Evolutionary conservation across 2,888 invertebrate species (phyloP).

Genomic region (Tetragnatha montana): DNA sequence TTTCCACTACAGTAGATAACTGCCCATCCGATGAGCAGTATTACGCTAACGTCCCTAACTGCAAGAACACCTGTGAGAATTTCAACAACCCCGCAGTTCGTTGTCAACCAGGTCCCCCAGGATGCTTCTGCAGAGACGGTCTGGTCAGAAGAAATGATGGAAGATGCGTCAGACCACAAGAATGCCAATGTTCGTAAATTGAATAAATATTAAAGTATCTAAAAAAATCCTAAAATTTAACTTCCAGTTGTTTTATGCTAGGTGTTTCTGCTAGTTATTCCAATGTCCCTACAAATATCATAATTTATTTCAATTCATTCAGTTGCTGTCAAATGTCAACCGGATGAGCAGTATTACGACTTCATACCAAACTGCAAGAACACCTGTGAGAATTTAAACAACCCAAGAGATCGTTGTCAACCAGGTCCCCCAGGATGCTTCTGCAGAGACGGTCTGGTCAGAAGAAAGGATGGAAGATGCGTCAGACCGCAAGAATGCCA

Average conservation of each 20-base stretch:
- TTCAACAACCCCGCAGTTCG: not conserved
- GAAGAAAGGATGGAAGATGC: conserved; percentile 34
- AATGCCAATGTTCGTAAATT: not conserved
- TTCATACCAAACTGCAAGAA: conserved; percentile 27
- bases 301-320: too few relatives aligned
- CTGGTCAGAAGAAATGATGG: conserved; percentile 12
- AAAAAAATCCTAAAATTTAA: too few relatives aligned
- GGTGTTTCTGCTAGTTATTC: too few relatives aligned
- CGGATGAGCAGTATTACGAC: conserved; percentile 34
- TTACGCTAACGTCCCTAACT: conserved; percentile 1
- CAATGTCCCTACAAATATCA: too few relatives aligned
- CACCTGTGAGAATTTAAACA: conserved; percentile 16
- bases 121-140: conserved; percentile 14
- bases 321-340: not conserved
- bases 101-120: not conserved
- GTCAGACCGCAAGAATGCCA: not conserved
- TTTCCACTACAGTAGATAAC: not conserved
- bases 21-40: not conserved
- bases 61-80: conserved; percentile 9
- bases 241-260: too few relatives aligned
- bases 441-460: conserved; percentile 46
- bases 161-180: not conserved
- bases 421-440: conserved; percentile 39
- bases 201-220: too few relatives aligned
- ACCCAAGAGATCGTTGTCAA: not conserved